Conservation (phyloP, 2,797 vertebrate genomes). For the Sebastes matsubarae region DNA sequence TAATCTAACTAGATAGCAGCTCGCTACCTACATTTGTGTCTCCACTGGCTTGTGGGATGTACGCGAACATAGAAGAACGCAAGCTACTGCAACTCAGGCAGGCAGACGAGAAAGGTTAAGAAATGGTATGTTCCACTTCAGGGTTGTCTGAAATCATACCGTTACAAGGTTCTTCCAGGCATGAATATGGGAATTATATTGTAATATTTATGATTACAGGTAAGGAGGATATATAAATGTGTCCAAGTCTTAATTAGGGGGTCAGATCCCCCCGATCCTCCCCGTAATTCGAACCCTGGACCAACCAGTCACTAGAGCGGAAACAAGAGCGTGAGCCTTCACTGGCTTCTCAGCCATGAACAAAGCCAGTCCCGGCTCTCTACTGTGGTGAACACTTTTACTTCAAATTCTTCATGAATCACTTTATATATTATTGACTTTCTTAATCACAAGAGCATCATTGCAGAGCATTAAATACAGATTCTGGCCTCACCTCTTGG, state of each 20-base stretch:
- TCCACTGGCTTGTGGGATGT: no score
- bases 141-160: no score
- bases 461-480: background rate
- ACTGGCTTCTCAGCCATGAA: background rate
- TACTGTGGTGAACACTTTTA: no score
- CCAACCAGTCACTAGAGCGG: background rate
- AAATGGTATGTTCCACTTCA: no score
- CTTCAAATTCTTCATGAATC: no score
- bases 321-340: background rate
- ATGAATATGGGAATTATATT: background rate
- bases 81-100: no score
- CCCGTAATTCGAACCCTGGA: background rate
- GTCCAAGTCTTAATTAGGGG: background rate
- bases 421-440: no score
- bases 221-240: background rate
- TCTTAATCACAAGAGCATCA: background rate
- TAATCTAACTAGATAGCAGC: no score
- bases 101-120: no score
- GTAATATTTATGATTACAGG: background rate
- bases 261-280: background rate
- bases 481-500: conserved; percentile 74
- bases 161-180: no score
- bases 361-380: background rate
- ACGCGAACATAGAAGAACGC: no score
- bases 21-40: no score